Conservation (phyloP, 2,113 vertebrate species). For the Neodontobutis hainanensis region DNA sequence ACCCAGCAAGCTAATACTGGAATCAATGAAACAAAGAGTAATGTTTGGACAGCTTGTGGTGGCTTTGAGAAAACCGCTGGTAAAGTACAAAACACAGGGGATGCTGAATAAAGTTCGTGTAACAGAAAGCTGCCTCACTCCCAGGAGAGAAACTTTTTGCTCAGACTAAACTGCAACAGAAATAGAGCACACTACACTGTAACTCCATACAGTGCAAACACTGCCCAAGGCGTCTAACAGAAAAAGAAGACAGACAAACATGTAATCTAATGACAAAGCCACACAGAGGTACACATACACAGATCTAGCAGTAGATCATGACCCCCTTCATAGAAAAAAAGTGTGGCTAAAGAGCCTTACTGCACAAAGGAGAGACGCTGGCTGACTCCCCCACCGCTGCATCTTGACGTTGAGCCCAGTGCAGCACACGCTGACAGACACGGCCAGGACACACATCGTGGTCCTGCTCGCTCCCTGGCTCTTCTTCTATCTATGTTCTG, state of each 20-base stretch:
- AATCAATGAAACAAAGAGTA: constrained; percentile 62
- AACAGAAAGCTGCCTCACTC: neutral
- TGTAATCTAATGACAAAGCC: constrained; percentile 54
- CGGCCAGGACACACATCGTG: constrained; percentile 70
- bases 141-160: constrained; percentile 44
- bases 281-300: constrained; percentile 54
- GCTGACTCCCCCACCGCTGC: constrained; percentile 76
- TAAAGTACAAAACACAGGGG: constrained; percentile 7
- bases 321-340: constrained; percentile 60
- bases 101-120: neutral
- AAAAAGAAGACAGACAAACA: constrained; percentile 35
- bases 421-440: constrained; percentile 52
- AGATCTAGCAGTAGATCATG: constrained; percentile 55
- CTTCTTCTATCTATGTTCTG: constrained; percentile 52
- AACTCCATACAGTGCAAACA: constrained; percentile 34
- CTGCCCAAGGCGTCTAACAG: constrained; percentile 22
- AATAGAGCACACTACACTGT: neutral
- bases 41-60: constrained; percentile 39
- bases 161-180: constrained; percentile 2
- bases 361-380: constrained; percentile 75
- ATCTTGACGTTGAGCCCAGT: constrained; percentile 72
- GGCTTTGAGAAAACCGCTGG: constrained; percentile 18
- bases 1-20: constrained; percentile 77
- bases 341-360: constrained; percentile 74
- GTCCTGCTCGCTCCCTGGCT: constrained; percentile 62